Evolutionary conservation across 2,797 vertebrate species (phyloP).

Genomic region (Sebastes matsubarae): DNA sequence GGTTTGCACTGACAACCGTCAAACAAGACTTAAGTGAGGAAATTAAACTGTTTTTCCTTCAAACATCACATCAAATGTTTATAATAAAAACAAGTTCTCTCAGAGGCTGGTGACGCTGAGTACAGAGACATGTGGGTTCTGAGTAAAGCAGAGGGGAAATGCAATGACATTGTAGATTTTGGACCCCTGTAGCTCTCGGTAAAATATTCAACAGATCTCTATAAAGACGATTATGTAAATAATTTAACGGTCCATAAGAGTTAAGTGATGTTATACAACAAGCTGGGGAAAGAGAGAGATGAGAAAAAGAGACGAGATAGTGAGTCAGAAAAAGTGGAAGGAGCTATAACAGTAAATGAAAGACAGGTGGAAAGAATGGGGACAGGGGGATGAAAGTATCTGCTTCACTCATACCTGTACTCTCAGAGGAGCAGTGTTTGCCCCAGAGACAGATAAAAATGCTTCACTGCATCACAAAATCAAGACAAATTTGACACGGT

Average conservation of each 20-base stretch:
- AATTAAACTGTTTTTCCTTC: conserved; percentile 9
- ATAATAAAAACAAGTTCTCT: conserved; percentile 39
- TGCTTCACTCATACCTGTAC: conserved; percentile 31
- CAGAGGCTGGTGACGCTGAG: background rate
- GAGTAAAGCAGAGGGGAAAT: conserved; percentile 8
- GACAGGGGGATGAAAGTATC: background rate
- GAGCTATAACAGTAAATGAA: background rate
- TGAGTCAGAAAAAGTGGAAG: background rate
- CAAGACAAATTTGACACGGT: conserved; percentile 10
- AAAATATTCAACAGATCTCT: conserved; percentile 73
- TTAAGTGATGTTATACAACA: conserved; percentile 77
- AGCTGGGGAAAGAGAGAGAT: conserved; percentile 24
- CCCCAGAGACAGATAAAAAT: conserved; percentile 47
- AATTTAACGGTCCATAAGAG: conserved; percentile 72
- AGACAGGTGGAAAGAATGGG: conserved; percentile 1
- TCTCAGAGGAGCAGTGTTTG: conserved; percentile 22
- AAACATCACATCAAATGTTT: conserved; percentile 50
- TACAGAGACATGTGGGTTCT: conserved; percentile 9
- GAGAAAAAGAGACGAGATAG: background rate
- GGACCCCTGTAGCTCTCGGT: conserved; percentile 44
- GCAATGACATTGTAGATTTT: conserved; percentile 38
- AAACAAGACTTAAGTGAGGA: conserved; percentile 8
- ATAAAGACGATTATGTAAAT: conserved; percentile 72
- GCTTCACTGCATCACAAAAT: conserved; percentile 37
- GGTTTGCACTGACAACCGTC: conserved; percentile 1